These are phyloP conservation scores for Hybos culiciformis DNA, from an alignment of 2,888 invertebrate species.

Conservation along the genomic window DNA sequence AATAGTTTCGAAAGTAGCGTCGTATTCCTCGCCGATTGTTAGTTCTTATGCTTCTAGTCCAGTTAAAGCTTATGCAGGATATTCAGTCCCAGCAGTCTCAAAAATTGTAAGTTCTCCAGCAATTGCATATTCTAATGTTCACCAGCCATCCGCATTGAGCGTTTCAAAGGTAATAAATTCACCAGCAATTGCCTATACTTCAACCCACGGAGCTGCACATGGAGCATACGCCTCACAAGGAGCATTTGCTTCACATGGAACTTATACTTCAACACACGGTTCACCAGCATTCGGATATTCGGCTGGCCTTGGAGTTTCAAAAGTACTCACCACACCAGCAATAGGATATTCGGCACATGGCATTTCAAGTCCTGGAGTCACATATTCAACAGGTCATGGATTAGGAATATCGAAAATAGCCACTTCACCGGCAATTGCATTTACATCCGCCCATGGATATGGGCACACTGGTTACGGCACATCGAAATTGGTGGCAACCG, in stretches of 20 bases:
- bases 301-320: too few species aligned
- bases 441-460: conserved; percentile 22
- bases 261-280: too few species aligned
- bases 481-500: neutral
- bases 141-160: conserved; percentile 4
- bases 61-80: conserved; percentile 13
- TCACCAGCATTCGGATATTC: too few species aligned
- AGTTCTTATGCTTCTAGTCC: conserved; percentile 15
- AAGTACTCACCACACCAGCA: conserved; percentile 12
- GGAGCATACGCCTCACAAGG: too few species aligned
- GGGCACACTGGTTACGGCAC: conserved; percentile 19
- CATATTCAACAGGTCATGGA: conserved; percentile 5
- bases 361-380: conserved; percentile 5
- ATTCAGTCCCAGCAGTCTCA: conserved; percentile 14
- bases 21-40: conserved; percentile 10
- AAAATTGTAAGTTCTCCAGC: conserved; percentile 7
- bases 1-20: conserved; percentile 12
- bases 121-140: neutral
- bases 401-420: neutral
- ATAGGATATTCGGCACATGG: conserved; percentile 7
- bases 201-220: too few species aligned
- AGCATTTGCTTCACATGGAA: too few species aligned
- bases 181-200: too few species aligned
- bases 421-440: conserved; percentile 21
- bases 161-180: conserved; percentile 8